These are phyloP conservation scores for Phyllotreta cruciferae DNA, from an alignment of 2,888 invertebrate genomes.

Conservation along the genomic window DNA sequence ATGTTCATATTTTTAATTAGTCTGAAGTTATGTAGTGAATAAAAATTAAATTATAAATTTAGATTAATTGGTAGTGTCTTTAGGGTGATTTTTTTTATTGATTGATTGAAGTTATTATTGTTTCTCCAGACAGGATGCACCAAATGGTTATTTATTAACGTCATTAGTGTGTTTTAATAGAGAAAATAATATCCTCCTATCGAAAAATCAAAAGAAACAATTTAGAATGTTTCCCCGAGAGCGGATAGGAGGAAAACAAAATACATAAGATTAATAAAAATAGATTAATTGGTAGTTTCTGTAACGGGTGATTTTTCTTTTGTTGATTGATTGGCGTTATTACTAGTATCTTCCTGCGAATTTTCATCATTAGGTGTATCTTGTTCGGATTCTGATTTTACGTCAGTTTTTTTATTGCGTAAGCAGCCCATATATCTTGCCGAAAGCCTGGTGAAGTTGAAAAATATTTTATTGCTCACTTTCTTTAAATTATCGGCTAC, in stretches of 20 bases:
- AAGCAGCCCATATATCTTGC: conserved; percentile 25
- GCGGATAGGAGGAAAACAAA: conserved; percentile 42
- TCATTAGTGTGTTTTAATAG: conserved; percentile 50
- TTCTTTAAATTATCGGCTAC: conserved; percentile 25
- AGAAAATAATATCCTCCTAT: conserved; percentile 45
- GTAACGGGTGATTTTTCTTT: not conserved
- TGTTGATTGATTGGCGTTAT: not conserved
- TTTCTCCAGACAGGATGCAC: conserved; percentile 85
- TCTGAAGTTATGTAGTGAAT: too few species aligned
- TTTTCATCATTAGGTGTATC: conserved; percentile 10
- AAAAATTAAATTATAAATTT: too few species aligned
- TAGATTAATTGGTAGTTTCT: not conserved
- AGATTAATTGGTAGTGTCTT: too few species aligned
- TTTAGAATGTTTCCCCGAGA: conserved; percentile 42
- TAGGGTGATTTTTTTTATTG: too few species aligned
- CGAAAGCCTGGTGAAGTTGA: conserved; percentile 28
- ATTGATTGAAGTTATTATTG: too few species aligned
- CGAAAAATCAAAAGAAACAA: conserved; percentile 48
- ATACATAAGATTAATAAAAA: too few species aligned
- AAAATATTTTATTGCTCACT: conserved; percentile 26
- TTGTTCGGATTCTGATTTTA: conserved; percentile 5
- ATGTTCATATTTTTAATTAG: too few species aligned
- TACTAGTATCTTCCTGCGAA: not conserved
- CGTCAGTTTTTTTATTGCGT: conserved; percentile 2
- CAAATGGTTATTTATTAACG: conserved; percentile 74